Percentiles rank a stretch among this genome's conserved stretches.
Conservation (phyloP, 2,113 vertebrate species). For the Poecilia latipinna region DNA sequence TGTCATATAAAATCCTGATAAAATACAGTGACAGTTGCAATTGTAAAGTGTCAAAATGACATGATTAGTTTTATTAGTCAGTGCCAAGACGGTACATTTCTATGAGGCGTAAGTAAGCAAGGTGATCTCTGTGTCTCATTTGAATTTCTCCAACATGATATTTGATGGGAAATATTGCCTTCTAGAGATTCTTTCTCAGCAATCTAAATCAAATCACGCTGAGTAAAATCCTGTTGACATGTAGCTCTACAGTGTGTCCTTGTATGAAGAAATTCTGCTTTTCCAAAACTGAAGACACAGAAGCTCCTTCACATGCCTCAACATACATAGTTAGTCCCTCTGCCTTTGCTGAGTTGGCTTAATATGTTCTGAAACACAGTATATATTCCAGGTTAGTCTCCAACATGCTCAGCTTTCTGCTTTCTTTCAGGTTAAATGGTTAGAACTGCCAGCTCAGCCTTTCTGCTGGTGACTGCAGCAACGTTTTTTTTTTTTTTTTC, state of each 20-base stretch:
- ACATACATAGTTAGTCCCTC: neutral
- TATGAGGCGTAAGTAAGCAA: too few species aligned
- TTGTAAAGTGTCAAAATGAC: neutral
- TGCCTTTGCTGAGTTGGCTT: slow-evolving; percentile 1
- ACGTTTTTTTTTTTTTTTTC: slow-evolving; percentile 22
- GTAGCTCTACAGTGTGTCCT: too few species aligned
- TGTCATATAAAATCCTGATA: neutral
- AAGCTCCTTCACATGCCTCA: neutral
- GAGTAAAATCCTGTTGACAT: too few species aligned
- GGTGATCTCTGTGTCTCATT: too few species aligned
- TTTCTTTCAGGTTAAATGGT: slow-evolving; percentile 42
- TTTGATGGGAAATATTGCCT: too few species aligned
- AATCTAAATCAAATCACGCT: too few species aligned
- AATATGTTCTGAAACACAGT: neutral
- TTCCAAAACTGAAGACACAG: neutral
- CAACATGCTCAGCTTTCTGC: slow-evolving; percentile 9
- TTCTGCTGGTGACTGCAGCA: slow-evolving; percentile 37
- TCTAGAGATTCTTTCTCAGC: too few species aligned
- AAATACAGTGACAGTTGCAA: neutral
- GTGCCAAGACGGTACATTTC: too few species aligned
- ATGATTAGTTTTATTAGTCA: neutral
- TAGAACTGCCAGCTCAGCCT: slow-evolving; percentile 42
- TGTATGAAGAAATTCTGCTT: neutral
- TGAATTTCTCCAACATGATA: too few species aligned
- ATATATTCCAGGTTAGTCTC: slow-evolving; percentile 13